phyloP scores from a whole-genome alignment of 2,797 vertebrate species.

The Sparidentex hasta region DNA sequence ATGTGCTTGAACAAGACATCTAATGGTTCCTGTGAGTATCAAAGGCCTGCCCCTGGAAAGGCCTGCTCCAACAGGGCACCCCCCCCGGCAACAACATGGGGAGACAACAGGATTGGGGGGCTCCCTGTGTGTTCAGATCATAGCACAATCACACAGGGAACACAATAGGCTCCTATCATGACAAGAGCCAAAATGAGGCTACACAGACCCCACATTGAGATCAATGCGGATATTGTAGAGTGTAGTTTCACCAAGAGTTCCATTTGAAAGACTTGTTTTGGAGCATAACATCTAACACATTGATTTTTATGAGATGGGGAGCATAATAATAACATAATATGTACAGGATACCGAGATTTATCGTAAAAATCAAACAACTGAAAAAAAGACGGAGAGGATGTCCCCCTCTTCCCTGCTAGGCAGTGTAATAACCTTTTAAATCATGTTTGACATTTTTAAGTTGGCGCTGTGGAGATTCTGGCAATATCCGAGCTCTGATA shows the following conservation, averaged over 20 bases:
- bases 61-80: slow-evolving; percentile 58
- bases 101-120: slow-evolving; percentile 67
- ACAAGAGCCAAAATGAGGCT: slow-evolving; percentile 61
- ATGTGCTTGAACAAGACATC: slow-evolving; percentile 80
- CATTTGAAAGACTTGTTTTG: slow-evolving; percentile 43
- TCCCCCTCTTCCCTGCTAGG: slow-evolving; percentile 68
- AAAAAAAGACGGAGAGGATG: slow-evolving; percentile 40
- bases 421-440: slow-evolving; percentile 93
- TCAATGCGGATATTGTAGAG: slow-evolving; percentile 62
- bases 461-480: slow-evolving; percentile 83
- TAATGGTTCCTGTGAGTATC: slow-evolving; percentile 76
- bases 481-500: slow-evolving; percentile 88
- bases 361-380: slow-evolving; percentile 70
- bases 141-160: slow-evolving; percentile 60
- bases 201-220: slow-evolving; percentile 72
- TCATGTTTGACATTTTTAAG: slow-evolving; percentile 93
- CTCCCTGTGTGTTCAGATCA: slow-evolving; percentile 74
- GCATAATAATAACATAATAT: no score
- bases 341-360: slow-evolving; percentile 55
- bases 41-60: slow-evolving; percentile 74
- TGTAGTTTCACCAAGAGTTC: slow-evolving; percentile 49
- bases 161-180: slow-evolving; percentile 64
- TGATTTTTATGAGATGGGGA: slow-evolving; percentile 54
- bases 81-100: slow-evolving; percentile 71
- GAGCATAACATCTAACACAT: slow-evolving; percentile 31